Evolutionary conservation across 2,113 vertebrate genomes (phyloP), one percentile per base, ranked within the genome.

Genomic region (Gobio gobio): DNA sequence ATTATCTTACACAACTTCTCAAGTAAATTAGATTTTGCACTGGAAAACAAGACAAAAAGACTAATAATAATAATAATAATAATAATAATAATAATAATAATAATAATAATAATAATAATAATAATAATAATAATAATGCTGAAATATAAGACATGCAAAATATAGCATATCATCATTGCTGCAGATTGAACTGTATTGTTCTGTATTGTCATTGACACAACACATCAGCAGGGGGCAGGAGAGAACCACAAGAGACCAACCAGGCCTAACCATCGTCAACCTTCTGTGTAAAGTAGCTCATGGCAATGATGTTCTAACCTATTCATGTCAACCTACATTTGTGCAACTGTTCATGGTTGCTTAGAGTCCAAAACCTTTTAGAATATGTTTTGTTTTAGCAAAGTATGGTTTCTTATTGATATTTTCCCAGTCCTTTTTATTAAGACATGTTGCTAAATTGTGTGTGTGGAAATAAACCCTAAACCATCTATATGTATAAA

Each of bases 171-270:
- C 40, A 73, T 72, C 36, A 43, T 4, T 14, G 26, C 74, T 22
- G 74, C 74, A 77, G 9, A 54, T 13, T 33, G 24, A 47, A 24
- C 4, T 10, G 18, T 56, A 29, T 56, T 56, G 18, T 8, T 56
- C 20, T 56, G 10, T 16, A 36, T 24, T 24, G 26, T 72, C 18
- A 24, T 6, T 2, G 24, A 40, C 6, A 54, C 64, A 40, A 36
- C 10, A 10, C 0, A 22, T 72, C 66, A 83, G 24, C 49, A 83
- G 81, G 81, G 81, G 81, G 49, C 66, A 83, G 81, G 51, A 83
- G 81, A 73, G 81, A 83, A 26, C 81, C 61, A 66, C n/a, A 4
- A 56, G n/a, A 22, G 26, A 24, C 43, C 3, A 77, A 54, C 47
- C 2, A 29, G 45, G 8, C 10, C 26, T 4, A 54, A 43, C 33